These are phyloP conservation scores for Drosophila kanapiae DNA, from an alignment of 1,140 invertebrate species.

Conservation along the genomic window DNA sequence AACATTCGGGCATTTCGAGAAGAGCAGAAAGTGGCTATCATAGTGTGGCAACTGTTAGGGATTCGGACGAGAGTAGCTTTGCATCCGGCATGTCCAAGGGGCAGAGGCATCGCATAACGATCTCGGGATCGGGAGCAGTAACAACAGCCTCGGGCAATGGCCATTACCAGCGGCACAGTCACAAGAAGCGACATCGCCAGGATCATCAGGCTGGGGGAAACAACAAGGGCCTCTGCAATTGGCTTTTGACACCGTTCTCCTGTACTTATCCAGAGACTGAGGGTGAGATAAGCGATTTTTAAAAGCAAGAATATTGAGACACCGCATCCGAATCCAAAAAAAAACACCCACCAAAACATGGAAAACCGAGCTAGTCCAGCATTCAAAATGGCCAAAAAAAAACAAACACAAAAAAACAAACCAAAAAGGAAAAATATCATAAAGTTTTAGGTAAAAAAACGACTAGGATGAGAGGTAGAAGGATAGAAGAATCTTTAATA, in stretches of 20 bases:
- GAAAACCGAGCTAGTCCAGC: conserved; percentile 63
- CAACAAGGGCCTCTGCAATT: conserved; percentile 78
- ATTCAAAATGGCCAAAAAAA: conserved; percentile 67
- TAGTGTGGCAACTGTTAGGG: conserved; percentile 90
- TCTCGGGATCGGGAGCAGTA: conserved; percentile 64
- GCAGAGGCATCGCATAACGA: conserved; percentile 88
- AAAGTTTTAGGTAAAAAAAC: conserved; percentile 32
- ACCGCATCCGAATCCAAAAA: conserved; percentile 32
- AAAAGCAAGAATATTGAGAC: conserved; percentile 23
- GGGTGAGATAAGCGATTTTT: conserved; percentile 88
- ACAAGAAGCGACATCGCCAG: conserved; percentile 78
- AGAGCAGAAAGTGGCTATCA: conserved; percentile 95
- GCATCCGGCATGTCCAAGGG: conserved; percentile 90
- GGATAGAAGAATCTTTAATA: conserved; percentile 54
- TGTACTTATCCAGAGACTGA: conserved; percentile 90
- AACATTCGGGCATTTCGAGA: conserved; percentile 90
- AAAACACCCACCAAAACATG: conserved; percentile 50
- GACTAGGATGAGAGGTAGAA: conserved; percentile 33
- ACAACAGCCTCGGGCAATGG: conserved; percentile 33
- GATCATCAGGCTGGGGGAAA: conserved; percentile 53
- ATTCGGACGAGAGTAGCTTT: conserved; percentile 94
- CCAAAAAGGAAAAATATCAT: conserved; percentile 49
- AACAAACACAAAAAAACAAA: conserved; percentile 11
- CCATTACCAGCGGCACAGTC: conserved; percentile 69
- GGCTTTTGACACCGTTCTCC: conserved; percentile 88